phyloP scores from a whole-genome alignment of 2,888 invertebrate genomes.

The Drosophila tripunctata region DNA sequence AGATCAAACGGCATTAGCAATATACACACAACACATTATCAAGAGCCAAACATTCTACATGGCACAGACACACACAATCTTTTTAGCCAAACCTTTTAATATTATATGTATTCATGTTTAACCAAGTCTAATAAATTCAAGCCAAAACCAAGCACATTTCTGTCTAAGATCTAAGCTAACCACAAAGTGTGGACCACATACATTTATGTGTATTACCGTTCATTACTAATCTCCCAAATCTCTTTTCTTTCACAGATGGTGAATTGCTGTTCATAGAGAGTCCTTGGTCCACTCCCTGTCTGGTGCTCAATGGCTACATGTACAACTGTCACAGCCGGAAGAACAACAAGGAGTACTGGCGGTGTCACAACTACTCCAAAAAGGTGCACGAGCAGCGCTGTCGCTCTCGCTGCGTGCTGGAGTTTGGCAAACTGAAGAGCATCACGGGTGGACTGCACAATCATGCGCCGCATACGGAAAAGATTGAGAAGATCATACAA shows the following conservation, averaged over 20 bases:
- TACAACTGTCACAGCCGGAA: conserved; percentile 84
- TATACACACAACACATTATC: no score
- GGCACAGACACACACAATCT: no score
- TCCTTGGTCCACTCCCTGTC: conserved; percentile 84
- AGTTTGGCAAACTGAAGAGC: conserved; percentile 82
- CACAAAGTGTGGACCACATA: no score
- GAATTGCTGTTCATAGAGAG: conserved; percentile 83
- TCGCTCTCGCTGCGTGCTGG: conserved; percentile 84
- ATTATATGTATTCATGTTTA: conserved; percentile 40
- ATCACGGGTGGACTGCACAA: conserved; percentile 83
- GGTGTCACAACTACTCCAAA: conserved; percentile 84
- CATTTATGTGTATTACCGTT: no score
- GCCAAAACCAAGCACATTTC: conserved; percentile 20
- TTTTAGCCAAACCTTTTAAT: neutral
- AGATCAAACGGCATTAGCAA: conserved; percentile 42
- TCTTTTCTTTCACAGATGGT: conserved; percentile 44
- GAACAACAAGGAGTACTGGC: conserved; percentile 84
- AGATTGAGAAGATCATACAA: conserved; percentile 83
- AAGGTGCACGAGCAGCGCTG: conserved; percentile 82
- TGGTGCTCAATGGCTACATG: conserved; percentile 82
- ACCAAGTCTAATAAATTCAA: conserved; percentile 42
- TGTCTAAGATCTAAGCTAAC: conserved; percentile 8
- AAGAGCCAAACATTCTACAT: no score
- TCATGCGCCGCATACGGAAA: conserved; percentile 83
- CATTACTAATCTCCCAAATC: neutral